Evolutionary conservation across 2,888 invertebrate species (phyloP).

Genomic region (Chrysotoxum bicinctum): DNA sequence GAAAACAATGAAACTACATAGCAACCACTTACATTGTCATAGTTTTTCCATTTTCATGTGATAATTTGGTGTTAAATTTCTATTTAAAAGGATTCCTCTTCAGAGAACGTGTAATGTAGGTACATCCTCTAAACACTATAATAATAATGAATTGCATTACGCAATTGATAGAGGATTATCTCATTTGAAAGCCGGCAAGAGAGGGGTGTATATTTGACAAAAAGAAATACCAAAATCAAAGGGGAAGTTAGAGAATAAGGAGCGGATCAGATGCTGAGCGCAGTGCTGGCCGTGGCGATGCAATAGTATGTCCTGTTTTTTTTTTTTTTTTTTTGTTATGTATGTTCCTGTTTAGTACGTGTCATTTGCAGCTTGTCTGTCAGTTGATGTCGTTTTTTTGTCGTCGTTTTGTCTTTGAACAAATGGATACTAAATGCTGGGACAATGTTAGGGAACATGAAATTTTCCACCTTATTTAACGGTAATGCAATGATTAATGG

Average conservation of each 20-base stretch:
- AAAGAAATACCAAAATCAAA: slow-evolving; percentile 18
- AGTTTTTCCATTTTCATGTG: slow-evolving; percentile 69
- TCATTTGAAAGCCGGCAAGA: slow-evolving; percentile 1
- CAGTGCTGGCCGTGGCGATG: neutral
- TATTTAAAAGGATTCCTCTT: slow-evolving; percentile 74
- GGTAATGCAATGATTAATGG: slow-evolving; percentile 78
- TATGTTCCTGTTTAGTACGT: slow-evolving; percentile 58
- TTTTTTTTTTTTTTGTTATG: neutral
- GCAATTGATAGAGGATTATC: slow-evolving; percentile 65
- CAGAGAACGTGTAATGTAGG: neutral
- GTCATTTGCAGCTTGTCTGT: slow-evolving; percentile 69
- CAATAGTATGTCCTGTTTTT: slow-evolving; percentile 19
- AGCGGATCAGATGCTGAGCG: slow-evolving; percentile 20
- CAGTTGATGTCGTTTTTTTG: neutral
- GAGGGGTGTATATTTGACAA: slow-evolving; percentile 31
- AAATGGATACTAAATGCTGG: slow-evolving; percentile 55
- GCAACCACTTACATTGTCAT: slow-evolving; percentile 70
- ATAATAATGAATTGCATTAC: slow-evolving; percentile 61
- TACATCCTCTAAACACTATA: slow-evolving; percentile 2
- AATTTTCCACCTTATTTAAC: slow-evolving; percentile 80
- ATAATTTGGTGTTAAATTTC: slow-evolving; percentile 77
- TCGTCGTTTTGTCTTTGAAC: neutral
- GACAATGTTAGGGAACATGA: slow-evolving; percentile 74
- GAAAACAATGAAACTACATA: slow-evolving; percentile 54
- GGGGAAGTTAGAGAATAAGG: slow-evolving; percentile 25